Evolutionary conservation across 2,888 invertebrate species (phyloP).

Genomic region (Pedicia rivosa): DNA sequence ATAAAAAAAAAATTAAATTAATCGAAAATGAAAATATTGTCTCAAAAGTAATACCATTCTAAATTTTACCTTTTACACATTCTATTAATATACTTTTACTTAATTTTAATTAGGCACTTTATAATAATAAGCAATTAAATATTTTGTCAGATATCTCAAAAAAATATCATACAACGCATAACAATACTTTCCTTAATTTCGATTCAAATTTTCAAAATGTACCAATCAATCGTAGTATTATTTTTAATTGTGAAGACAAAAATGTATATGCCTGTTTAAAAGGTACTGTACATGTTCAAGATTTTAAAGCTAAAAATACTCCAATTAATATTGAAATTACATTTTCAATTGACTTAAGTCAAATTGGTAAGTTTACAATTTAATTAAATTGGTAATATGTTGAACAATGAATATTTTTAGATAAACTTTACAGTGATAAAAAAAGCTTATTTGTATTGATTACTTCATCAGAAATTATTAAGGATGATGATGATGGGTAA

Average conservation of each 20-base stretch:
- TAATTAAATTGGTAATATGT: background rate
- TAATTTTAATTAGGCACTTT: no score
- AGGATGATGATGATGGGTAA: conserved; percentile 19
- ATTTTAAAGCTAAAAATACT: no score
- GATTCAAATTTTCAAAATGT: conserved; percentile 16
- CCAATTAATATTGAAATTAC: no score
- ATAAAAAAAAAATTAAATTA: no score
- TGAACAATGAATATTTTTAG: conserved; percentile 9
- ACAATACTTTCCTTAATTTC: background rate
- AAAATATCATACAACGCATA: no score
- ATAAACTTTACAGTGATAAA: conserved; percentile 27
- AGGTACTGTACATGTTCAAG: background rate
- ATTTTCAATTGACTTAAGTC: background rate
- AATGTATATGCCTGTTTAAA: background rate
- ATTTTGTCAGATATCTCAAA: no score
- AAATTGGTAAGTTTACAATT: background rate
- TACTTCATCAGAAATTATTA: conserved; percentile 20
- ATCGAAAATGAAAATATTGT: no score
- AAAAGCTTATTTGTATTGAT: conserved; percentile 29
- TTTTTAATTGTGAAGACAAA: conserved; percentile 26
- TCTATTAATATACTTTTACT: no score
- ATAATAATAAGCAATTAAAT: no score
- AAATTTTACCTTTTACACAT: no score
- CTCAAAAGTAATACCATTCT: no score
- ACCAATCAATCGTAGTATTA: conserved; percentile 29